Conservation (phyloP, 2,888 invertebrate genomes). For the Sinotaia quadrata region DNA sequence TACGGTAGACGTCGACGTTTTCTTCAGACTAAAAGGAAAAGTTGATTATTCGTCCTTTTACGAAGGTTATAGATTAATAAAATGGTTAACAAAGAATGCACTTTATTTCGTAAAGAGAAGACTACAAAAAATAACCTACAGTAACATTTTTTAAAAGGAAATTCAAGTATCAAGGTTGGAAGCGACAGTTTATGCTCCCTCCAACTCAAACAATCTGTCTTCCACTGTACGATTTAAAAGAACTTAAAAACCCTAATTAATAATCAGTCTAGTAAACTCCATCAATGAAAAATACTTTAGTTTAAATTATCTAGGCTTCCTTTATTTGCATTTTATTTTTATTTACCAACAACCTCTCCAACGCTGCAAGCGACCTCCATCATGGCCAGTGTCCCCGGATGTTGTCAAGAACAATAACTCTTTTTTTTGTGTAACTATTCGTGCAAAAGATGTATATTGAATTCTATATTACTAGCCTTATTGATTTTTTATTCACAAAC, state of each 20-base stretch:
- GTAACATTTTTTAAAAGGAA: no score
- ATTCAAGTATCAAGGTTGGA: not conserved
- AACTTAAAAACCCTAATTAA: not conserved
- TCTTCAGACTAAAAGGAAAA: no score
- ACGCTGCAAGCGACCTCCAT: conserved; percentile 30
- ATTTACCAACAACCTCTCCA: conserved; percentile 12
- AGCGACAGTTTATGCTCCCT: not conserved
- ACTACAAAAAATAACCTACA: no score
- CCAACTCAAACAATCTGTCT: not conserved
- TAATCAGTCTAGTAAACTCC: not conserved
- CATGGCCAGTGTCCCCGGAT: conserved; percentile 5
- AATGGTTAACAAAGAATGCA: no score
- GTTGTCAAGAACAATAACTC: not conserved
- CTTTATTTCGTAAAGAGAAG: no score
- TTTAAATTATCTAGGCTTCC: not conserved
- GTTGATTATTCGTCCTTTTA: no score
- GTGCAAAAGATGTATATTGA: no score
- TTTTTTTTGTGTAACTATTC: not conserved
- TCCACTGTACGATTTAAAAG: not conserved
- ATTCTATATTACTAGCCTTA: no score
- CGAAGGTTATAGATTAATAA: no score
- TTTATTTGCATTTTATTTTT: not conserved
- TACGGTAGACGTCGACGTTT: no score
- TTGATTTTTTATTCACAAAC: not conserved
- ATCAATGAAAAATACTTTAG: not conserved